These are phyloP conservation scores for Lutraria lutraria DNA, from an alignment of 2,888 invertebrate species.

Conservation along the genomic window DNA sequence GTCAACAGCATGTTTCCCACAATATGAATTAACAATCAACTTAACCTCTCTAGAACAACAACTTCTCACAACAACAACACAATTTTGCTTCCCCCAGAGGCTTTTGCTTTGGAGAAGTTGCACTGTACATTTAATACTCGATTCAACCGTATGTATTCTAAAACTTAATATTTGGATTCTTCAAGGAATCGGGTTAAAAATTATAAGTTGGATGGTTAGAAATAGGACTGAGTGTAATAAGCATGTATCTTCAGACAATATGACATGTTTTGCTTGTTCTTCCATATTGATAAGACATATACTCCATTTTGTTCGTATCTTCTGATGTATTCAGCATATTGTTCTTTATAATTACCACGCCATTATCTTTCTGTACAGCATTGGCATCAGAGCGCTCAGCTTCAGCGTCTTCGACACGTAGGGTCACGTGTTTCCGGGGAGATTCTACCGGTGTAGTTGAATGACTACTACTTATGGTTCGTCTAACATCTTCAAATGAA, in stretches of 20 bases:
- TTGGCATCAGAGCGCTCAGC: background rate
- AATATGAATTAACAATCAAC: too few species aligned
- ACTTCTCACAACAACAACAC: too few species aligned
- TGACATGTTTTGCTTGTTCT: conserved; percentile 40
- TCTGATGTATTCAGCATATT: background rate
- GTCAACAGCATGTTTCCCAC: too few species aligned
- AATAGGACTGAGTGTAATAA: too few species aligned
- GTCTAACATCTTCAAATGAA: conserved; percentile 77
- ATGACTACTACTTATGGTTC: conserved; percentile 34
- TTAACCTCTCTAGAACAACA: too few species aligned
- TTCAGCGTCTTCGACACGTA: background rate
- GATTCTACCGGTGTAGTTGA: conserved; percentile 47
- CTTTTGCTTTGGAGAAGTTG: too few species aligned
- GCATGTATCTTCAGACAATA: background rate
- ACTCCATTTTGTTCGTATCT: conserved; percentile 28
- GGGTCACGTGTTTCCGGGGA: conserved; percentile 28
- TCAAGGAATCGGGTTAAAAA: too few species aligned
- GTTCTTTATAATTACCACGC: conserved; percentile 15
- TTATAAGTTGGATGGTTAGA: too few species aligned
- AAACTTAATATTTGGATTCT: too few species aligned
- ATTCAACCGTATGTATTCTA: too few species aligned
- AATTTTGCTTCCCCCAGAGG: too few species aligned
- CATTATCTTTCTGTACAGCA: conserved; percentile 5
- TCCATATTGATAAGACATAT: conserved; percentile 24
- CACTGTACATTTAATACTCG: too few species aligned